Percentiles rank a stretch among this genome's conserved stretches.
phyloP scores from a whole-genome alignment of 1,140 invertebrate species.

The Rhysida immarginata region DNA sequence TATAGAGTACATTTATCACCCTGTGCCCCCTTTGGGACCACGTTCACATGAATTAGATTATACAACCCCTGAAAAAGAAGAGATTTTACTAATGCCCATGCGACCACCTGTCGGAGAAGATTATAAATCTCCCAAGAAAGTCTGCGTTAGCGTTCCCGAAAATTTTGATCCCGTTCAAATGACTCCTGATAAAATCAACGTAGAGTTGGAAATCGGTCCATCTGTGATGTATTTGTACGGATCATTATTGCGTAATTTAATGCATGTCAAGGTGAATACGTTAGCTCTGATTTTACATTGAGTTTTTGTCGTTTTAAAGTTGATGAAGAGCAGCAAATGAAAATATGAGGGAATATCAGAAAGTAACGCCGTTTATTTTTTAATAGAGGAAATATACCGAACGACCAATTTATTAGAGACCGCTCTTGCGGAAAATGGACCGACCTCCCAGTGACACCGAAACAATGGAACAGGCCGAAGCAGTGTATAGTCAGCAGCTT shows the following conservation, averaged over 20 bases:
- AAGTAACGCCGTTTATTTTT: too few species aligned
- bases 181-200: slow-evolving; percentile 65
- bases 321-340: too few species aligned
- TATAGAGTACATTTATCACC: slow-evolving; percentile 81
- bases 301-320: slow-evolving; percentile 3
- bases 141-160: slow-evolving; percentile 32
- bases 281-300: background rate
- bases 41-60: slow-evolving; percentile 67
- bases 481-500: too few species aligned
- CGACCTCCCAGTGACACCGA: too few species aligned
- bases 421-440: too few species aligned
- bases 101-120: slow-evolving; percentile 46
- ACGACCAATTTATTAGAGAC: too few species aligned
- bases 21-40: slow-evolving; percentile 67
- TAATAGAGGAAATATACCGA: too few species aligned
- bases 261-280: slow-evolving; percentile 44
- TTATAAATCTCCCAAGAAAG: slow-evolving; percentile 19
- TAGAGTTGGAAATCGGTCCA: slow-evolving; percentile 85
- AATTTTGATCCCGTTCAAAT: slow-evolving; percentile 76
- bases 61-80: slow-evolving; percentile 84
- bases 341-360: too few species aligned
- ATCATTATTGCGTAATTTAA: slow-evolving; percentile 68
- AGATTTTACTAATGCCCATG: slow-evolving; percentile 77
- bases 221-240: slow-evolving; percentile 80
- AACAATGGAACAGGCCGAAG: too few species aligned